These are phyloP conservation scores for Stichodactyla mertensii DNA, from an alignment of 64 coral and sea anemone genomes.

Conservation along the genomic window DNA sequence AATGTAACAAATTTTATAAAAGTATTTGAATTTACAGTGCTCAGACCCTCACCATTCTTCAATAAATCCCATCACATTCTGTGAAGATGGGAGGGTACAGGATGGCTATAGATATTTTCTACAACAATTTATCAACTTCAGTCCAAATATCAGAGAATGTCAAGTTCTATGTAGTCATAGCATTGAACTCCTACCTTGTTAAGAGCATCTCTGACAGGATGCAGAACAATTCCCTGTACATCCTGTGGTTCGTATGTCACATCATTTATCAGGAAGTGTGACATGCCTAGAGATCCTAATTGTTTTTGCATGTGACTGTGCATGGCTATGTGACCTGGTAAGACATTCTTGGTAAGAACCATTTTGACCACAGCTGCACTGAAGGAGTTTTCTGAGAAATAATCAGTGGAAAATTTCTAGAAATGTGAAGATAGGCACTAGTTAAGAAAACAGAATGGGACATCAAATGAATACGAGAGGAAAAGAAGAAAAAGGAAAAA, in stretches of 20 bases:
- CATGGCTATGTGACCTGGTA: constrained; percentile 42
- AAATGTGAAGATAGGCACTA: neutral
- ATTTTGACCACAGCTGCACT: constrained; percentile 3
- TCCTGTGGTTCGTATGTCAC: constrained; percentile 32
- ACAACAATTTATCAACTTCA: too few species aligned
- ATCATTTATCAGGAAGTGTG: constrained; percentile 43
- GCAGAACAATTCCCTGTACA: constrained; percentile 68
- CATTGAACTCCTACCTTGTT: constrained; percentile 26
- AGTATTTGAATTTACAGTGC: too few species aligned
- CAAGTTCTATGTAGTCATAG: neutral
- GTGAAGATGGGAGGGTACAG: too few species aligned
- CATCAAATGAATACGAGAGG: too few species aligned
- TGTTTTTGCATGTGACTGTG: constrained; percentile 31
- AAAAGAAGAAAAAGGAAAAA: too few species aligned
- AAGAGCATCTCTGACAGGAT: constrained; percentile 37
- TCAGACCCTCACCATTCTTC: too few species aligned
- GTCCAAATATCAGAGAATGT: too few species aligned
- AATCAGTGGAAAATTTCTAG: neutral
- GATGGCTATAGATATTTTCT: too few species aligned
- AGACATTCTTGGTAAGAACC: neutral
- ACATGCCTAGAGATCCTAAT: constrained; percentile 39
- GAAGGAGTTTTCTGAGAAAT: neutral
- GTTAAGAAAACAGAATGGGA: too few species aligned
- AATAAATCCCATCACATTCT: too few species aligned
- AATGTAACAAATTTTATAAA: too few species aligned